These are phyloP conservation scores for Eupeodes latifasciatus DNA, from an alignment of 2,888 invertebrate genomes.

Conservation along the genomic window DNA sequence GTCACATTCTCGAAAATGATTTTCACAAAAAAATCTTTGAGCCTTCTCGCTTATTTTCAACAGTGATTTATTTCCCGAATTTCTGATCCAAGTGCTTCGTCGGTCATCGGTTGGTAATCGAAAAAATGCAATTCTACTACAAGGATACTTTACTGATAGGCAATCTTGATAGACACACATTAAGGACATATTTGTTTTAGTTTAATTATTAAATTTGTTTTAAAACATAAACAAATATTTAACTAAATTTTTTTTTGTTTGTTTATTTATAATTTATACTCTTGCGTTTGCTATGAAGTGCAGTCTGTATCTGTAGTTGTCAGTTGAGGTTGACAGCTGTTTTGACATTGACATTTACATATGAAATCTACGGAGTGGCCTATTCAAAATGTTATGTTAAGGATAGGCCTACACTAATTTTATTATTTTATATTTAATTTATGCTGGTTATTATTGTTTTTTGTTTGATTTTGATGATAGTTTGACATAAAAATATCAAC, in stretches of 20 bases:
- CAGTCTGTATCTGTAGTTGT: too few species aligned
- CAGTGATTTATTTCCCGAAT: conserved; percentile 78
- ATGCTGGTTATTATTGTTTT: too few species aligned
- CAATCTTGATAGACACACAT: conserved; percentile 63
- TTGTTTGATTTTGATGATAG: too few species aligned
- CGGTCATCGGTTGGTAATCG: conserved; percentile 77
- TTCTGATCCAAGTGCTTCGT: conserved; percentile 78
- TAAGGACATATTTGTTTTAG: conserved; percentile 11
- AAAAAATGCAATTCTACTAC: conserved; percentile 77
- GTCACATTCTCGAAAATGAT: conserved; percentile 77
- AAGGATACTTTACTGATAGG: conserved; percentile 62
- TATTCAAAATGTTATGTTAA: too few species aligned
- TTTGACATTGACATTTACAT: too few species aligned
- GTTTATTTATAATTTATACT: neutral
- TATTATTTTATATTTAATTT: too few species aligned
- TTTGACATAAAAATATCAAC: too few species aligned
- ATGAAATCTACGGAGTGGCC: too few species aligned
- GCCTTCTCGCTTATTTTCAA: conserved; percentile 57
- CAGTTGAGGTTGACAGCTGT: too few species aligned
- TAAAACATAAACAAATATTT: neutral
- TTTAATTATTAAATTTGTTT: neutral
- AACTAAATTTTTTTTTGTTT: neutral
- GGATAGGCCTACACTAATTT: too few species aligned
- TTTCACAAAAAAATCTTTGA: conserved; percentile 77
- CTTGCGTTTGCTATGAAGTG: too few species aligned